phyloP scores from a whole-genome alignment of 1,140 invertebrate species.

The Brachionus manjavacas region DNA sequence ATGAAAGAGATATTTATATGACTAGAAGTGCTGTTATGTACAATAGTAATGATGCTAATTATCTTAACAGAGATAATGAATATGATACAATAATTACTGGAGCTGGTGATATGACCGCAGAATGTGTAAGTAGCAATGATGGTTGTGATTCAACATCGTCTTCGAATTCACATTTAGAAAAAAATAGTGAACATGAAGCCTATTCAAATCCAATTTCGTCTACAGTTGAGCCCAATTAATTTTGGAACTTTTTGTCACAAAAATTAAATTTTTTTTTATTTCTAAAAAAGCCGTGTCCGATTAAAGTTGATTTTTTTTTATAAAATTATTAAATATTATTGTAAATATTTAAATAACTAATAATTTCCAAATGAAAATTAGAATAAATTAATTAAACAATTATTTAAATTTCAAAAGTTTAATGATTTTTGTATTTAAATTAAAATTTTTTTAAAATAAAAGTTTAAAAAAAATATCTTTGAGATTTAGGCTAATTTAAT shows the following conservation, averaged over 20 bases:
- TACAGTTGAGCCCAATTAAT: not conserved
- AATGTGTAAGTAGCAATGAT: slow-evolving; percentile 7
- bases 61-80: not conserved
- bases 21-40: slow-evolving; percentile 31
- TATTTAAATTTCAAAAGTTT: not conserved
- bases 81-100: not conserved
- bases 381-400: not conserved
- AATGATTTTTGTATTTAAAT: not conserved
- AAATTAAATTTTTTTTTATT: not conserved
- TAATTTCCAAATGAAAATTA: slow-evolving; percentile 1
- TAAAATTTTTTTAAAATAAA: not conserved
- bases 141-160: slow-evolving; percentile 26
- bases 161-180: slow-evolving; percentile 30
- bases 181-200: not conserved
- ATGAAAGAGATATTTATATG: slow-evolving; percentile 19
- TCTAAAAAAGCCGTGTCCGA: not conserved
- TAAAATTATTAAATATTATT: not conserved
- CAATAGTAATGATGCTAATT: not conserved
- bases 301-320: not conserved
- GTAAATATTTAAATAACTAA: not conserved
- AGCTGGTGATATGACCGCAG: not conserved
- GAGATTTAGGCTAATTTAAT: no score
- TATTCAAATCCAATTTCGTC: not conserved
- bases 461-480: not conserved
- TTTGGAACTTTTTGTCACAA: not conserved